These are phyloP conservation scores for Nyctibius grandis DNA, from an alignment of 2,797 vertebrate species.

Conservation along the genomic window DNA sequence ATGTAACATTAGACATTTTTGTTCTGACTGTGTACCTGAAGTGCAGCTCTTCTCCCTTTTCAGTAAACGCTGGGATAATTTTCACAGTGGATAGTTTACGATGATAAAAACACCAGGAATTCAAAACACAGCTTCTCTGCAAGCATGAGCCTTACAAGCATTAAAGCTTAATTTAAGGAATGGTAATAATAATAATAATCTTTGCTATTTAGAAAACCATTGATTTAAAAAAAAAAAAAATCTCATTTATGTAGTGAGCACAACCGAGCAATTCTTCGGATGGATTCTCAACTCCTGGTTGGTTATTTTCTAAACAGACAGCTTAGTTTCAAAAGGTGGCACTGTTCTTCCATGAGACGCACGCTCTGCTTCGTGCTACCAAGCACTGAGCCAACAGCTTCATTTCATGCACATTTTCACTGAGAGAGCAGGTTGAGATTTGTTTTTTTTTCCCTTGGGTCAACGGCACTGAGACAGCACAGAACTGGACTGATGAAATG, in stretches of 20 bases:
- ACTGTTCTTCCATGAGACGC: background rate
- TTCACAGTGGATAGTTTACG: background rate
- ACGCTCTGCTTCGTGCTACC: background rate
- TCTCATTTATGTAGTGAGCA: background rate
- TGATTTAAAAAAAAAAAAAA: background rate
- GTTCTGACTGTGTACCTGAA: background rate
- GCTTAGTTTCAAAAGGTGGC: background rate
- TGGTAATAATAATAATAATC: background rate
- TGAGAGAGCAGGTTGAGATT: background rate
- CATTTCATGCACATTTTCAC: background rate
- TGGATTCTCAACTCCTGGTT: background rate
- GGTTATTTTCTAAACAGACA: background rate
- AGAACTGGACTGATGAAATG: background rate
- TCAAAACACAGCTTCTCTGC: background rate
- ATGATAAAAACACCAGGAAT: background rate
- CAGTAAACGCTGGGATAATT: conserved; percentile 25
- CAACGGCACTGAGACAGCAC: fast-evolving
- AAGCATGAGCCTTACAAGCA: background rate
- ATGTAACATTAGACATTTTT: background rate
- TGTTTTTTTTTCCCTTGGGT: background rate
- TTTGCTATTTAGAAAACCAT: background rate
- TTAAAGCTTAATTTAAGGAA: background rate
- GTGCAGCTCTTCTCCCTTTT: conserved; percentile 3
- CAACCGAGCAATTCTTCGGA: background rate
- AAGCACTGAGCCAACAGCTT: background rate